phyloP scores from a whole-genome alignment of 2,113 vertebrate species.

The Sardina pilchardus region DNA sequence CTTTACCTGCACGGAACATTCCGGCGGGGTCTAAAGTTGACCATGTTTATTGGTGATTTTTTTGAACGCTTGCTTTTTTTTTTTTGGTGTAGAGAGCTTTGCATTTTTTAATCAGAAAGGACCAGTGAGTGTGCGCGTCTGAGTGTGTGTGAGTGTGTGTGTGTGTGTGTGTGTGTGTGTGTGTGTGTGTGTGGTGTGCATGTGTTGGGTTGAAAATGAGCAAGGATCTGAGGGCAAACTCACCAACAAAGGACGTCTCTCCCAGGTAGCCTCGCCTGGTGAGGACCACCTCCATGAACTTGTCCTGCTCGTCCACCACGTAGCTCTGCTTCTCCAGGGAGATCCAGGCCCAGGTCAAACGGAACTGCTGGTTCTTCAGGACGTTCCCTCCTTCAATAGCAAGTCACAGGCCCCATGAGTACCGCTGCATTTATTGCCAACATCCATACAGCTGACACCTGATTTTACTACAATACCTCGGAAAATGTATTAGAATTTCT shows the following conservation, averaged over 20 bases:
- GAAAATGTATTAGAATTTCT: neutral
- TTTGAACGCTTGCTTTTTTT: neutral
- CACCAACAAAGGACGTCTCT: slow-evolving; percentile 94
- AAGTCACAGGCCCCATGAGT: neutral
- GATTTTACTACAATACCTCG: too few relatives aligned
- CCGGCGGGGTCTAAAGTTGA: neutral
- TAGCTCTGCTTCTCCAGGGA: slow-evolving; percentile 89
- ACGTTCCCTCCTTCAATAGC: slow-evolving; percentile 82
- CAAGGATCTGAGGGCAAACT: slow-evolving; percentile 58
- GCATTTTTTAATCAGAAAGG: neutral
- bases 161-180: too few relatives aligned
- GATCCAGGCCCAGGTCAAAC: slow-evolving; percentile 93
- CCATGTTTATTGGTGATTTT: neutral
- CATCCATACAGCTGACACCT: too few relatives aligned
- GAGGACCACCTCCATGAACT: slow-evolving; percentile 82
- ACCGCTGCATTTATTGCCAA: neutral
- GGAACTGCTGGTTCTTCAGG: slow-evolving; percentile 84
- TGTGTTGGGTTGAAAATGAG: slow-evolving; percentile 24
- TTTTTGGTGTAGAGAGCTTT: neutral
- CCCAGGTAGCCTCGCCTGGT: slow-evolving; percentile 89
- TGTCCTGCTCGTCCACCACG: slow-evolving; percentile 85
- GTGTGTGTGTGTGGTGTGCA: too few relatives aligned
- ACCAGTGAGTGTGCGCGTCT: too few relatives aligned
- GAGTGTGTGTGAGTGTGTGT: too few relatives aligned
- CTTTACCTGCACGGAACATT: neutral